Conservation (phyloP, 2,888 invertebrate genomes). For the Athrips mouffetella region DNA sequence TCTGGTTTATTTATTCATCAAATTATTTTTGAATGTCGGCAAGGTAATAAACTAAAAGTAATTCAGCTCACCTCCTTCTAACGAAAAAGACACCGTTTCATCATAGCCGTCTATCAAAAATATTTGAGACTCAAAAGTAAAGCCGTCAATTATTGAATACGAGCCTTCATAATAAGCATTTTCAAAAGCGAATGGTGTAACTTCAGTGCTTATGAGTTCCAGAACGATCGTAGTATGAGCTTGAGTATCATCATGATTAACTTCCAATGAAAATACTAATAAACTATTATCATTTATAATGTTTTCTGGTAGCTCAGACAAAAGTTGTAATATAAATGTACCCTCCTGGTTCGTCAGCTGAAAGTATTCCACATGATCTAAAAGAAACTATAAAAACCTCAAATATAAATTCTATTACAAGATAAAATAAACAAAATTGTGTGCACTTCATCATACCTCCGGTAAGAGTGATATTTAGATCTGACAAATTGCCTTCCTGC, state of each 20-base stretch:
- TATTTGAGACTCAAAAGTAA: slow-evolving; percentile 18
- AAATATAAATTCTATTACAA: background rate
- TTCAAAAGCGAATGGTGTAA: slow-evolving; percentile 29
- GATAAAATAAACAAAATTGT: background rate
- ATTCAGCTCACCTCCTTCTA: slow-evolving; percentile 22
- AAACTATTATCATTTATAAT: slow-evolving; percentile 26
- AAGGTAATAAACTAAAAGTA: background rate
- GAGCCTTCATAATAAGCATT: slow-evolving; percentile 29
- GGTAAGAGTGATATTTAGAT: slow-evolving; percentile 24
- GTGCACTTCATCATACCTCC: slow-evolving; percentile 36
- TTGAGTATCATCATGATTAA: slow-evolving; percentile 20
- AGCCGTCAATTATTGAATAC: slow-evolving; percentile 14
- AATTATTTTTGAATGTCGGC: too few relatives aligned
- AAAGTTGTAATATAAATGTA: slow-evolving; percentile 20
- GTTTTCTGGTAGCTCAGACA: slow-evolving; percentile 23
- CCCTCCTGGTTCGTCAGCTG: slow-evolving; percentile 27
- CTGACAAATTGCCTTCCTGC: slow-evolving; percentile 25
- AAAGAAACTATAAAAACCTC: slow-evolving; percentile 28
- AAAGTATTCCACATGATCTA: slow-evolving; percentile 35
- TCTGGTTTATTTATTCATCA: background rate
- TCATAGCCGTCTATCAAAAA: slow-evolving; percentile 27
- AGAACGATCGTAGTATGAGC: slow-evolving; percentile 24
- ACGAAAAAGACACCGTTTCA: slow-evolving; percentile 9
- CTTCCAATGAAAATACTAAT: slow-evolving; percentile 32
- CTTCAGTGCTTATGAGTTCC: slow-evolving; percentile 14